Percentiles rank a stretch among this genome's conserved stretches.
Conservation (phyloP, 2,888 invertebrate genomes). For the Vesta saturnalis region DNA sequence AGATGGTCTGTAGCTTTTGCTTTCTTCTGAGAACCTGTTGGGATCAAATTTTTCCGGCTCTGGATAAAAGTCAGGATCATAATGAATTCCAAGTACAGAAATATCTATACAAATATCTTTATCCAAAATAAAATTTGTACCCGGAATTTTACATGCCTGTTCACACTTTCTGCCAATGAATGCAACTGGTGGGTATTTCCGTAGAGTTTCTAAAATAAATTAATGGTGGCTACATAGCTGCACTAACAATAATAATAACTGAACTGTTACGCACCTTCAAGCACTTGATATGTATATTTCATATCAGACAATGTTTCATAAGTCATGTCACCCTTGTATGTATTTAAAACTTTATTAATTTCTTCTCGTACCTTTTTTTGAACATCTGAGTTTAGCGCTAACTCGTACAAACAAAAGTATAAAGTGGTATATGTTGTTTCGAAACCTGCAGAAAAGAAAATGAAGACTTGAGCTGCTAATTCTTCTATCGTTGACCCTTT, state of each 20-base stretch:
- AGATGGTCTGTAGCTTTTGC: constrained; percentile 61
- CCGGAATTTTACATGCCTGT: constrained; percentile 3
- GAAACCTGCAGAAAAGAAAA: constrained; percentile 54
- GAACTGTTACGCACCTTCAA: constrained; percentile 53
- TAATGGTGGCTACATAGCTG: too few relatives aligned
- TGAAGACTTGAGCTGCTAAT: constrained; percentile 47
- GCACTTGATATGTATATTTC: constrained; percentile 63
- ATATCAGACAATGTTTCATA: constrained; percentile 63
- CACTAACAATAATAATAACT: too few relatives aligned
- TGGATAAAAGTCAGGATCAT: constrained; percentile 50
- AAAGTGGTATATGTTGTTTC: constrained; percentile 59
- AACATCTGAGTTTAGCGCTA: constrained; percentile 61
- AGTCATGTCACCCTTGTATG: constrained; percentile 57
- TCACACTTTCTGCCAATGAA: neutral
- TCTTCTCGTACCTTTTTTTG: constrained; percentile 62
- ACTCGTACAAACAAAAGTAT: constrained; percentile 63
- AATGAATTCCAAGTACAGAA: constrained; percentile 50
- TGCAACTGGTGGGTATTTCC: constrained; percentile 16
- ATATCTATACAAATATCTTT: constrained; percentile 26
- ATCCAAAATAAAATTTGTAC: neutral
- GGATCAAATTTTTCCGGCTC: constrained; percentile 56
- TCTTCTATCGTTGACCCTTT: constrained; percentile 25
- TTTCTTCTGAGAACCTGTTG: constrained; percentile 64
- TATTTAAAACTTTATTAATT: constrained; percentile 56
- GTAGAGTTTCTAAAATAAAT: constrained; percentile 16